phyloP scores from a whole-genome alignment of 2,888 invertebrate species.

The Erebia ligea region DNA sequence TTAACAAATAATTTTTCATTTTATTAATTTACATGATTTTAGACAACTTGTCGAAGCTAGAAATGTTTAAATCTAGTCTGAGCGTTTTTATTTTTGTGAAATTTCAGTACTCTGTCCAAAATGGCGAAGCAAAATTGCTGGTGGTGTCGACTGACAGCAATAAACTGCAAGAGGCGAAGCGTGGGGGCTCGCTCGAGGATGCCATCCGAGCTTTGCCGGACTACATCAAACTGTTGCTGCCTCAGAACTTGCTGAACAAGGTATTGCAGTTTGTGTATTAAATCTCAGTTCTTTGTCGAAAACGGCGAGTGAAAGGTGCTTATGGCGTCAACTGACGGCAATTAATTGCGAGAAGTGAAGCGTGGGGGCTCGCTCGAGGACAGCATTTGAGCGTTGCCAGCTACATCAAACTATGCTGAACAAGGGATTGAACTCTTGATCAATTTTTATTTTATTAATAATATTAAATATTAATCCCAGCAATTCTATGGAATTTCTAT shows the following conservation, averaged over 20 bases:
- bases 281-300: neutral
- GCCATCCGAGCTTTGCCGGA: constrained; percentile 74
- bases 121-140: constrained; percentile 76
- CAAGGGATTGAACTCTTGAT: constrained; percentile 50
- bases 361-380: constrained; percentile 68
- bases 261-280: constrained; percentile 44
- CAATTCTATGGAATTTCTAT: no score
- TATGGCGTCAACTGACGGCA: neutral
- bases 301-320: neutral
- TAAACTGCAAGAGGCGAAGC: constrained; percentile 63
- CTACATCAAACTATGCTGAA: constrained; percentile 74
- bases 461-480: no score
- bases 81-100: neutral
- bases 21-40: no score
- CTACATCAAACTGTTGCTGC: constrained; percentile 73
- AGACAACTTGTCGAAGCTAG: neutral
- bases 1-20: no score
- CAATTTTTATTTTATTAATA: no score
- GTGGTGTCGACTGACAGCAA: constrained; percentile 75
- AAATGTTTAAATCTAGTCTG: neutral
- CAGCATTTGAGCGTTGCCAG: constrained; percentile 71
- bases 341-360: constrained; percentile 48
- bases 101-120: constrained; percentile 73
- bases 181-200: constrained; percentile 68
- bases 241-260: constrained; percentile 71